Conservation (phyloP, 1,140 invertebrate species). For the Habropoda laboriosa region DNA sequence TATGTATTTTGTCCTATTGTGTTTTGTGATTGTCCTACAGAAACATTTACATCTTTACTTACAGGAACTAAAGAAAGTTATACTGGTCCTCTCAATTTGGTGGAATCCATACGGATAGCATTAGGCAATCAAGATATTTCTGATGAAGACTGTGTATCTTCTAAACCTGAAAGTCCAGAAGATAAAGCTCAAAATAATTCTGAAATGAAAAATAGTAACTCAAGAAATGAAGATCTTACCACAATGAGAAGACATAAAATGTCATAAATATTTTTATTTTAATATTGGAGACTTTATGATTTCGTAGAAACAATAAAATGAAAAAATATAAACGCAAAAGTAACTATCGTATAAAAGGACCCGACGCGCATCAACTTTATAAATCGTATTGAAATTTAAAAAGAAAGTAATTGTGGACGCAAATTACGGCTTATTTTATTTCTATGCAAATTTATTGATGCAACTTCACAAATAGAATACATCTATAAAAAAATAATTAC, state of each 20-base stretch:
- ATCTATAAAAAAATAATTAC: constrained; percentile 15
- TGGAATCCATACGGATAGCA: constrained; percentile 85
- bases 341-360: background rate
- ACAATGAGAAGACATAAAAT: constrained; percentile 74
- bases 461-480: constrained; percentile 23
- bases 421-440: background rate
- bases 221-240: constrained; percentile 47
- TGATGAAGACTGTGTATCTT: constrained; percentile 6
- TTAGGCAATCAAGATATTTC: constrained; percentile 78
- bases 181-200: constrained; percentile 54
- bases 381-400: constrained; percentile 1
- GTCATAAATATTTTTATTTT: constrained; percentile 66
- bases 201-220: background rate
- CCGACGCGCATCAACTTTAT: background rate
- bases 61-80: constrained; percentile 85
- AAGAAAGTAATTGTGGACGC: background rate
- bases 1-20: too few species aligned
- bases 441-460: constrained; percentile 7
- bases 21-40: too few species aligned
- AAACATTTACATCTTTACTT: constrained; percentile 2
- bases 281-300: background rate
- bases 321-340: background rate
- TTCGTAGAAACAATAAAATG: background rate
- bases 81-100: constrained; percentile 82
- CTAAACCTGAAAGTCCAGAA: constrained; percentile 44